phyloP scores from a whole-genome alignment of 1,140 invertebrate genomes.

The Pseudachorutes palmiensis region DNA sequence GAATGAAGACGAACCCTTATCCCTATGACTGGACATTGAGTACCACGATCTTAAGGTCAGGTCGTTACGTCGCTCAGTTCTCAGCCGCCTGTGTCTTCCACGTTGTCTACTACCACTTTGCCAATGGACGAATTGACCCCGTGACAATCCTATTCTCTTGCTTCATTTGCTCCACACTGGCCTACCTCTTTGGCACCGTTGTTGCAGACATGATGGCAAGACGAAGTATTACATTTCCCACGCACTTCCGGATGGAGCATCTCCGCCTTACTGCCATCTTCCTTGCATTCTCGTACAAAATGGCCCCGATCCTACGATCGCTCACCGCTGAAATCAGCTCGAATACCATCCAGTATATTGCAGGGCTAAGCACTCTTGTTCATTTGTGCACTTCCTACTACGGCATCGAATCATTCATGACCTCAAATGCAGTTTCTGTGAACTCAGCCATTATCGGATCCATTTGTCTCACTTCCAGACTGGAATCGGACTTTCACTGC shows the following conservation, averaged over 20 bases:
- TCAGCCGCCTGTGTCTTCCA: conserved; percentile 22
- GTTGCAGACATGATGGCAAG: neutral
- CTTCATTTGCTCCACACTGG: conserved; percentile 15
- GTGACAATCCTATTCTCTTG: neutral
- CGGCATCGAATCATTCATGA: conserved; percentile 66
- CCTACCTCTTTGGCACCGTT: conserved; percentile 22
- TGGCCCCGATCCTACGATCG: conserved; percentile 77
- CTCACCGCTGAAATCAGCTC: conserved; percentile 92
- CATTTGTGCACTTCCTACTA: conserved; percentile 91
- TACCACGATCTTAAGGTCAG: conserved; percentile 14
- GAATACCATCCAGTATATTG: conserved; percentile 90
- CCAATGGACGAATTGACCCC: conserved; percentile 12
- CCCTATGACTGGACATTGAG: conserved; percentile 11
- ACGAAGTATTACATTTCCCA: neutral
- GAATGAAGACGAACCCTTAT: conserved; percentile 30
- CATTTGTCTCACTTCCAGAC: conserved; percentile 83
- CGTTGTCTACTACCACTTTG: conserved; percentile 30
- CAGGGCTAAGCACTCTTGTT: conserved; percentile 73
- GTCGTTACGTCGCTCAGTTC: conserved; percentile 20
- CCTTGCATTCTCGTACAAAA: conserved; percentile 27
- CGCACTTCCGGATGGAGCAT: conserved; percentile 24
- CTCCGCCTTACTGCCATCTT: conserved; percentile 22
- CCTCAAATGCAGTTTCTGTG: conserved; percentile 69
- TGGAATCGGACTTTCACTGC: conserved; percentile 71
- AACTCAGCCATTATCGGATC: conserved; percentile 88